Conservation (phyloP, 2,888 invertebrate genomes). For the Cremastinae sp. region DNA sequence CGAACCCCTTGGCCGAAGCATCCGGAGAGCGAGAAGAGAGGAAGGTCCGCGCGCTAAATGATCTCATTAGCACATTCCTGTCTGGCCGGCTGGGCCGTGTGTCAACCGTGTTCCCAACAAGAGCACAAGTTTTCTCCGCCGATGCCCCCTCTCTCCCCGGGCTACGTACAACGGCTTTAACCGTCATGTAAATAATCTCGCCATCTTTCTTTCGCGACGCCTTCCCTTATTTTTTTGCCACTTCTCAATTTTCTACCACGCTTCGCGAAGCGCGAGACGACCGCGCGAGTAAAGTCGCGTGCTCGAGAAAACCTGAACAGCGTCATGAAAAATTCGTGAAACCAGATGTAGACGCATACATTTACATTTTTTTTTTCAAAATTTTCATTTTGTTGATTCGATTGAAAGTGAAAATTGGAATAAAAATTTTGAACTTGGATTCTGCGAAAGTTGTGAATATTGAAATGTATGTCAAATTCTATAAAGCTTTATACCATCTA, state of each 20-base stretch:
- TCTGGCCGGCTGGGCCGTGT: slow-evolving; percentile 73
- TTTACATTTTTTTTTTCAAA: too few species aligned
- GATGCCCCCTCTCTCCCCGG: slow-evolving; percentile 62
- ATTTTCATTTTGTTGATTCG: not conserved
- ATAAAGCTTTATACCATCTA: too few species aligned
- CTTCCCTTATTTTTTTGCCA: not conserved
- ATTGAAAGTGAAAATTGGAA: too few species aligned
- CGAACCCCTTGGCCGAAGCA: slow-evolving; percentile 16
- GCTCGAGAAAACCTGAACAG: slow-evolving; percentile 1
- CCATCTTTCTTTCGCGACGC: slow-evolving; percentile 19
- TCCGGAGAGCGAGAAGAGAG: slow-evolving; percentile 51
- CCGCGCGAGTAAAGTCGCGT: slow-evolving; percentile 35
- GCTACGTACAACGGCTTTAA: slow-evolving; percentile 69
- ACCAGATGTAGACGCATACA: too few species aligned
- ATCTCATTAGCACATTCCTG: slow-evolving; percentile 80
- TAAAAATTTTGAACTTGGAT: too few species aligned
- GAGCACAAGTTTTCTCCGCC: slow-evolving; percentile 22
- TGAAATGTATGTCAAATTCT: too few species aligned
- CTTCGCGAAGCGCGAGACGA: slow-evolving; percentile 20
- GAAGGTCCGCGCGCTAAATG: slow-evolving; percentile 74
- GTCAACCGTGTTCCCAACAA: slow-evolving; percentile 68
- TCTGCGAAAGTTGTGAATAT: too few species aligned
- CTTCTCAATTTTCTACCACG: slow-evolving; percentile 7
- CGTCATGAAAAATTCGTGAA: too few species aligned
- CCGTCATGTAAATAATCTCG: slow-evolving; percentile 74